Evolutionary conservation across 2,888 invertebrate genomes (phyloP), one percentile per base, ranked within the genome.

Genomic region (Ophion obscuratus): DNA sequence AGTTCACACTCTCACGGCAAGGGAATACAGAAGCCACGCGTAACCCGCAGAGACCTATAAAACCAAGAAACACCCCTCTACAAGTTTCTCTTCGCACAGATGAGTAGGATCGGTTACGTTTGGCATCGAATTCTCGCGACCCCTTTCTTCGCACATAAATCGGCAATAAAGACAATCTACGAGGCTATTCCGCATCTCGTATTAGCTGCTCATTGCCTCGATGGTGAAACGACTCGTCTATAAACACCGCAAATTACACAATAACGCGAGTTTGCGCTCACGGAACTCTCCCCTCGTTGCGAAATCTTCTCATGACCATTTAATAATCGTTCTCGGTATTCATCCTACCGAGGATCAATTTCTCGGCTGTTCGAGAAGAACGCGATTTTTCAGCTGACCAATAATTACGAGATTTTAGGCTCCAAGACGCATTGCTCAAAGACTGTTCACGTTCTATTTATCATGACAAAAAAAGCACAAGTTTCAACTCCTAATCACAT

Each of bases 91-190:
- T 53, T 24, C 62, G 31, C 40, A 17, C 31, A 17, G 59, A 40
- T 74, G 75, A 76, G 24, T 24, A 71, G 84, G 80, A 86, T 86
- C 86, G 81, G 87, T 86, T 87, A 79, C 76, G 71, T 84, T 78
- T 80, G 84, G 78, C 78, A 75, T 71, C 70, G 82, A 74, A 85
- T 79, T 76, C 83, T 76, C 80, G 62, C 70, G 79, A 83, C 77
- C 85, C 83, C 80, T 81, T 68, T 57, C 59, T 62, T 83, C 53
- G 77, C 84, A 85, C 89, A 89, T 91, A 92, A 92, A 91, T 92
- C 91, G 87, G 88, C 90, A 91, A 92, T 90, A 89, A 92, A 88
- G 87, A 84, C 88, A 80, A 88, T 90, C 89, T 88, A 89, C 88
- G 88, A 82, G 87, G 86, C 89, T 89, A 82, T 80, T 83, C 71